Evolutionary conservation across 2,797 vertebrate species (phyloP).

Genomic region (Syndactyla subalaris): DNA sequence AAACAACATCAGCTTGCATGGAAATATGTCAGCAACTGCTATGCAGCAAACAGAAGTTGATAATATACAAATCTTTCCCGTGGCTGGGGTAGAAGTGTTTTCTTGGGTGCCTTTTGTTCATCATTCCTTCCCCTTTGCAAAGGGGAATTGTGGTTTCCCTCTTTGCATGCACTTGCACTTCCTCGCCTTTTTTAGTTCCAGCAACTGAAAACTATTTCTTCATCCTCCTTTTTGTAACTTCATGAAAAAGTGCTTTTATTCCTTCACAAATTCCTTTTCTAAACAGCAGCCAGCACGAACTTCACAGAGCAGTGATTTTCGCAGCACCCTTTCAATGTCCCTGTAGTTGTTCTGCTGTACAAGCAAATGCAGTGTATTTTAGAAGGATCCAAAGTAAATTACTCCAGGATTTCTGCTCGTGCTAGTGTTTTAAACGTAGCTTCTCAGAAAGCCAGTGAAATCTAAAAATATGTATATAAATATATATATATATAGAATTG

Average conservation of each 20-base stretch:
- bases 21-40: background rate
- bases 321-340: background rate
- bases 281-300: background rate
- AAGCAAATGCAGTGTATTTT: background rate
- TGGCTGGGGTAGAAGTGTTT: background rate
- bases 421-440: background rate
- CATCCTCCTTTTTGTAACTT: background rate
- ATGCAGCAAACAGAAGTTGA: background rate
- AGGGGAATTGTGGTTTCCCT: background rate
- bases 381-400: background rate
- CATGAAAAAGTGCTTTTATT: slow-evolving; percentile 2
- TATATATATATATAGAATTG: background rate
- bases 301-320: background rate
- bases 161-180: background rate
- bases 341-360: background rate
- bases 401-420: background rate
- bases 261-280: background rate
- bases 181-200: background rate
- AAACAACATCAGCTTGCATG: background rate
- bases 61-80: background rate
- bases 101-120: background rate
- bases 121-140: background rate
- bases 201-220: background rate
- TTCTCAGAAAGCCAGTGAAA: background rate
- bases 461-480: background rate